A percentile compares a stretch with the other conserved stretches of the same genome.
Conservation (phyloP, 1,140 invertebrate genomes). For the Linepithema humile region DNA sequence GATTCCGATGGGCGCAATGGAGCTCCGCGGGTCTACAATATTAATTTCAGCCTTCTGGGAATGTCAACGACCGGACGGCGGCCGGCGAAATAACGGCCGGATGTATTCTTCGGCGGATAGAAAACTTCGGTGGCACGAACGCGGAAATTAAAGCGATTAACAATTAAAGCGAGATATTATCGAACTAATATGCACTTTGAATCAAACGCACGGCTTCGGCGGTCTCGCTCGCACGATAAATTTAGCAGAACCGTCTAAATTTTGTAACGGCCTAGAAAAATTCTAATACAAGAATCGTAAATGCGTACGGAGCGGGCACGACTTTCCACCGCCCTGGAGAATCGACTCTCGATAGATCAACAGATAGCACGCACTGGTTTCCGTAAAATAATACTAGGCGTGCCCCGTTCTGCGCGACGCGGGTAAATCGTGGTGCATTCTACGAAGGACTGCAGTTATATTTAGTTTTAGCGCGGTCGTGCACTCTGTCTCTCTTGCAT, state of each 20-base stretch:
- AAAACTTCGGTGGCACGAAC: background rate
- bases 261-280: background rate
- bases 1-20: constrained; percentile 14
- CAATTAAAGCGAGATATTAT: too few species aligned
- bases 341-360: background rate
- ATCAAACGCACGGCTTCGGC: background rate
- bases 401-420: constrained; percentile 39
- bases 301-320: background rate
- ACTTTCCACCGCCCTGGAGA: background rate
- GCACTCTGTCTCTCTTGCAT: constrained; percentile 69
- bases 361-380: constrained; percentile 5
- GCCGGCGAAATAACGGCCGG: constrained; percentile 6
- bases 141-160: background rate
- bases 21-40: constrained; percentile 29
- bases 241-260: background rate
- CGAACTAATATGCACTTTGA: background rate
- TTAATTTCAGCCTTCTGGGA: constrained; percentile 51
- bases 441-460: constrained; percentile 77
- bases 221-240: background rate
- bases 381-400: constrained; percentile 48
- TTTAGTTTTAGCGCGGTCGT: constrained; percentile 81
- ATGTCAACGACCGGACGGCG: constrained; percentile 44
- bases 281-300: background rate
- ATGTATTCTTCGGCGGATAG: constrained; percentile 31
- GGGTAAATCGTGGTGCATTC: constrained; percentile 71